Percentiles rank a stretch among this genome's conserved stretches.
Conservation (phyloP, 1,140 invertebrate genomes). For the Danaus melanippus region DNA sequence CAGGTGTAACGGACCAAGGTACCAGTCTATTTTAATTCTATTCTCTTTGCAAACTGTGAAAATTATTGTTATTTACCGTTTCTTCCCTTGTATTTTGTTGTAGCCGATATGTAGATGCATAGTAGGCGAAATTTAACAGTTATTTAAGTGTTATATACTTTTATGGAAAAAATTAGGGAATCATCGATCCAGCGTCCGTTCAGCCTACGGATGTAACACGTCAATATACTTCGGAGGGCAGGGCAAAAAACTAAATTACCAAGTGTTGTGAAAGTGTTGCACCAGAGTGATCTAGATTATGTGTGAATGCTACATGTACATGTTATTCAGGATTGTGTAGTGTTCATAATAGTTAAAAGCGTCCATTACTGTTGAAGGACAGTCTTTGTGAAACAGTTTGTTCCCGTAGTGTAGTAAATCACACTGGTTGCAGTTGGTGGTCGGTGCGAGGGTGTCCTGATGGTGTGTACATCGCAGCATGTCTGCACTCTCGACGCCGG, state of each 20-base stretch:
- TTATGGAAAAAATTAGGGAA: constrained; percentile 27
- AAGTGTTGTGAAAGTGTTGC: constrained; percentile 58
- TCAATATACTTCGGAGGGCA: constrained; percentile 66
- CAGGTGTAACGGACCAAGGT: constrained; percentile 66
- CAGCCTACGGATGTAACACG: constrained; percentile 66
- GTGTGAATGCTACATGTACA: constrained; percentile 3
- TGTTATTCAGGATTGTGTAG: constrained; percentile 9
- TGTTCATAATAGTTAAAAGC: constrained; percentile 11
- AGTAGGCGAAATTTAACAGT: constrained; percentile 20
- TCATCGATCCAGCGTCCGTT: constrained; percentile 60
- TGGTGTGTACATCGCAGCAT: constrained; percentile 74
- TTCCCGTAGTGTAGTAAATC: constrained; percentile 26
- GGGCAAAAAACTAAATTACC: constrained; percentile 53
- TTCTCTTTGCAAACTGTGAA: constrained; percentile 44
- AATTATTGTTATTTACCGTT: constrained; percentile 67
- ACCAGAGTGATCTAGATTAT: constrained; percentile 7
- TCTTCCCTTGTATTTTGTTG: constrained; percentile 42
- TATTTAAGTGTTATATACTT: constrained; percentile 24
- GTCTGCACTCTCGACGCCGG: constrained; percentile 73
- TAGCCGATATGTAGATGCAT: constrained; percentile 50
- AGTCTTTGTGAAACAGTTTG: constrained; percentile 27
- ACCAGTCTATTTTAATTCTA: constrained; percentile 57
- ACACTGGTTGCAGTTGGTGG: constrained; percentile 63
- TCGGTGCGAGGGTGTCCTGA: constrained; percentile 70
- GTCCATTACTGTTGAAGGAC: constrained; percentile 30